phyloP scores from a whole-genome alignment of 2,797 vertebrate genomes.

The Neoniphon sammara region DNA sequence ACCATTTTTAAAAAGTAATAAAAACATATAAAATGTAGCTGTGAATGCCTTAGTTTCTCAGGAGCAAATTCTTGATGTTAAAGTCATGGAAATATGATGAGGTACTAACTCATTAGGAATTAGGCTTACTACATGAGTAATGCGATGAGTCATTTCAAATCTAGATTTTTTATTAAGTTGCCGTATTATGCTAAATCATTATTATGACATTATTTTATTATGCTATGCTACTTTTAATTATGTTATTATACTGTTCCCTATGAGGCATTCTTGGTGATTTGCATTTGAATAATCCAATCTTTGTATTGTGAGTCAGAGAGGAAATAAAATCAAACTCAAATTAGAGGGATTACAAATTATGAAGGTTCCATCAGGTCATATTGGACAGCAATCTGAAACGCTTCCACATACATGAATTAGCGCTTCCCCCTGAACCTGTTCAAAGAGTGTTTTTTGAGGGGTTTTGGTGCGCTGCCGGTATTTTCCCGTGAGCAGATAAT shows the following conservation, averaged over 20 bases:
- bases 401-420: constrained; percentile 13
- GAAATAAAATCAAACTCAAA: not conserved
- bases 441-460: constrained; percentile 30
- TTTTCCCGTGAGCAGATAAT: constrained; percentile 51
- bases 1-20: not conserved
- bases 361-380: not conserved
- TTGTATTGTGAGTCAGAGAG: not conserved
- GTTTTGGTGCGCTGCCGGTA: not conserved
- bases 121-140: not conserved
- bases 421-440: constrained; percentile 14
- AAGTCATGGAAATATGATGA: not conserved
- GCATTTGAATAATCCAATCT: not conserved
- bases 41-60: not conserved
- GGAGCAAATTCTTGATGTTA: not conserved
- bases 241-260: too few species aligned
- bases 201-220: too few species aligned
- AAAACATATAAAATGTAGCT: constrained; percentile 5
- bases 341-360: not conserved
- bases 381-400: not conserved
- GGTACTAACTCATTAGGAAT: not conserved
- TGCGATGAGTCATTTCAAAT: too few species aligned
- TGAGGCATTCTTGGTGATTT: too few species aligned
- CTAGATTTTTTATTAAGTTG: too few species aligned
- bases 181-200: too few species aligned
- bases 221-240: too few species aligned